Evolutionary conservation across 1,140 invertebrate genomes (phyloP).

Genomic region (Anastrepha obliqua): DNA sequence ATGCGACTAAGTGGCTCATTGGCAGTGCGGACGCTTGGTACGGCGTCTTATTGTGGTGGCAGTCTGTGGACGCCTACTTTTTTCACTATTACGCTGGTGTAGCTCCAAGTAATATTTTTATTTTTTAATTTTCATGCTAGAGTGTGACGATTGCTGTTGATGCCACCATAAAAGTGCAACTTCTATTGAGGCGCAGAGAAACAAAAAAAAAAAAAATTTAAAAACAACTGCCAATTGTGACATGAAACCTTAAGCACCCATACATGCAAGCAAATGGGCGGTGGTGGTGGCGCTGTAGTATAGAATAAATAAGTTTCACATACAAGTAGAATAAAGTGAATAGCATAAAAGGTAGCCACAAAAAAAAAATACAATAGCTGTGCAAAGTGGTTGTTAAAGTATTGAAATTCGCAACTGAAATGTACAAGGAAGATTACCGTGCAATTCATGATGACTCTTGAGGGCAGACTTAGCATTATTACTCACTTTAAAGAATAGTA

Average conservation of each 20-base stretch:
- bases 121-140: not conserved
- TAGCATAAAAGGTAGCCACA: no score
- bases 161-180: not conserved
- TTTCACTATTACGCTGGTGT: not conserved
- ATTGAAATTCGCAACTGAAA: no score
- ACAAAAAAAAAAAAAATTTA: not conserved
- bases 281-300: not conserved
- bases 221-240: not conserved
- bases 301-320: not conserved
- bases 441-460: no score
- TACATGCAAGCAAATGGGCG: not conserved
- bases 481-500: no score
- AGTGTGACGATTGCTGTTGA: not conserved
- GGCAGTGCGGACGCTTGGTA: not conserved
- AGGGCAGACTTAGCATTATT: no score
- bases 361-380: no score
- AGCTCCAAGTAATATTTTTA: not conserved
- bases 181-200: not conserved
- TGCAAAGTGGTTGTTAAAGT: no score
- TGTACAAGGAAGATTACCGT: no score
- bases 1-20: not conserved
- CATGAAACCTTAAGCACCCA: not conserved
- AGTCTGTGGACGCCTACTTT: not conserved
- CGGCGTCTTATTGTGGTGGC: not conserved
- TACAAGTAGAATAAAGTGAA: no score